Base-by-base conservation (phyloP, 2,888 invertebrate genomes). In the Ctenicera cuprea region DNA sequence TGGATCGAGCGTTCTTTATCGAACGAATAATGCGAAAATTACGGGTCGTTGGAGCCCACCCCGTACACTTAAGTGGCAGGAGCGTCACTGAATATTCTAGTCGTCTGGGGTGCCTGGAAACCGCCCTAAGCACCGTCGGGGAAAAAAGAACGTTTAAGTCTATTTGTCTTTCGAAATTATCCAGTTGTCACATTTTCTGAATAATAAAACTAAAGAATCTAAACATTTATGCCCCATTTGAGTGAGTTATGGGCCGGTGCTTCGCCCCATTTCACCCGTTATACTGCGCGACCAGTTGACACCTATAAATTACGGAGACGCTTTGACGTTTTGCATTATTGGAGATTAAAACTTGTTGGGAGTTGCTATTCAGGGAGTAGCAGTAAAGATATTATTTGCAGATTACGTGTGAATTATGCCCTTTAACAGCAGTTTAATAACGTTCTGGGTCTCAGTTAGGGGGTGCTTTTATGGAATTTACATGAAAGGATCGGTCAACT, bases 171-270 rank as follows among this genome's bases (percentile, higher is more conserved):
- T 38, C 20, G 72, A 77, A 78, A 77, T 77, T 78, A 78, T 78
- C 75, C 75, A 76, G 74, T 76, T 74, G 74, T 66, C 68, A 73
- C 76, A 78, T 80, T 78, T 79, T 76, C 74, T 77, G 79, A 79
- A 79, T 80, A 79, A 80, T 80, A 80, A 80, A 80, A 80, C 77
- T 71, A 76, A 76, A 77, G 80, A 79, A 78, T 78, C 77, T 77
- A 78, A 78, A 78, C 78, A 76, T 78, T 79, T 77, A 79, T 77
- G 67, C 69, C 75, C 77, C 76, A 70, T 74, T 76, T 63, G 70
- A 68, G 77, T 78, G 78, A 80, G 73, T 79, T 78, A 80, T 78
- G 73, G 76, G 54, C 73, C 74, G 71, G 77, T 67, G 78, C 75
- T 76, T 74, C 76, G 79, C 79, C 74, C 79, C 79, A 80, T 80